These are phyloP conservation scores for Monopis laevigella DNA, from an alignment of 2,888 invertebrate species.

Conservation along the genomic window DNA sequence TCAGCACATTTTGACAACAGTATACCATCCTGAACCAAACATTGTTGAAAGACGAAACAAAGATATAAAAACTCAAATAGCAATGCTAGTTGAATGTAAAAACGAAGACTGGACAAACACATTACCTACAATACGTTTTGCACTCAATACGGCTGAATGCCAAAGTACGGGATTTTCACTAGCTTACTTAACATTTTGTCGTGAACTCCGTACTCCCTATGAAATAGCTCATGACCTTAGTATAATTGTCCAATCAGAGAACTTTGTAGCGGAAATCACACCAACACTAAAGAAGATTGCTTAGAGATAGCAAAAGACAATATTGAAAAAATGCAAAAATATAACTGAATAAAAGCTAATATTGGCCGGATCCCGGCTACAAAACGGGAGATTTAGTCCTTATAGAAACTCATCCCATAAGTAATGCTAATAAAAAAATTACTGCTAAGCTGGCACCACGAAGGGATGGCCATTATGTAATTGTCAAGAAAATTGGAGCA, in stretches of 20 bases:
- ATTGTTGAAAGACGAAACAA: constrained; percentile 25
- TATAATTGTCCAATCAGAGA: constrained; percentile 3
- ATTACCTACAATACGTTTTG: constrained; percentile 17
- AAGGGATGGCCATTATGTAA: too few species aligned
- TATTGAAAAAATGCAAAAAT: too few species aligned
- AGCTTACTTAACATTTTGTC: constrained; percentile 18
- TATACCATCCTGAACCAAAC: constrained; percentile 24
- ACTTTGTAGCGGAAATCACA: too few species aligned
- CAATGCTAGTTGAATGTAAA: constrained; percentile 23
- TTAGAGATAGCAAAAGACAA: too few species aligned
- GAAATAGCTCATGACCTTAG: constrained; percentile 14
- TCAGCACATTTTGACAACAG: constrained; percentile 22
- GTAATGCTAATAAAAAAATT: too few species aligned
- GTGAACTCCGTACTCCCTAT: constrained; percentile 15
- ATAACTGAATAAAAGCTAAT: too few species aligned
- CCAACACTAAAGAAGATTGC: too few species aligned
- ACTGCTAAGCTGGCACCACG: too few species aligned
- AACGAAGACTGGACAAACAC: constrained; percentile 21
- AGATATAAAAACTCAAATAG: constrained; percentile 26
- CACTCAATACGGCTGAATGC: constrained; percentile 22
- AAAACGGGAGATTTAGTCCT: too few species aligned
- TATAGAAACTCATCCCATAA: too few species aligned
- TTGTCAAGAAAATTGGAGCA: too few species aligned
- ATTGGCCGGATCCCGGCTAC: too few species aligned
- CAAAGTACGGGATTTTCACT: constrained; percentile 13